phyloP scores from a whole-genome alignment of 2,888 invertebrate species.

The Anarsia innoxiella region DNA sequence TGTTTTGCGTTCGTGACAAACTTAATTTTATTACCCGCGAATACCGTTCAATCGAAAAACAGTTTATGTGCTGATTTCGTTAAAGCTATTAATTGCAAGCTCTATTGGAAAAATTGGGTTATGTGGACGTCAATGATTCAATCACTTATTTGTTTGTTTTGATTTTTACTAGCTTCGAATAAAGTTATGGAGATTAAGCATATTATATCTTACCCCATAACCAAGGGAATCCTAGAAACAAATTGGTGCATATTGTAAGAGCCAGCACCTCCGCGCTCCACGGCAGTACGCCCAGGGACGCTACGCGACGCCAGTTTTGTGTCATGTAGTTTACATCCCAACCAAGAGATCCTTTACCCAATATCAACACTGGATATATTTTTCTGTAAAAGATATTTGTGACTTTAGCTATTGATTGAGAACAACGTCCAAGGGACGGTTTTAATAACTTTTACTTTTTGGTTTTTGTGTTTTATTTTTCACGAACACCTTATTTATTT shows the following conservation, averaged over 20 bases:
- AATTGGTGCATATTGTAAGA: conserved; percentile 43
- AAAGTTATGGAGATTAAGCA: too few relatives aligned
- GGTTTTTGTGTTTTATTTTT: too few relatives aligned
- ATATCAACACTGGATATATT: conserved; percentile 59
- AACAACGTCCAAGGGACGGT: too few relatives aligned
- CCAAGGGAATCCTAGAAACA: conserved; percentile 53
- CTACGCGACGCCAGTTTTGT: conserved; percentile 45
- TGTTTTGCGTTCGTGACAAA: conserved; percentile 44
- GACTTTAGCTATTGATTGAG: too few relatives aligned
- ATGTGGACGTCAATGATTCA: too few relatives aligned
- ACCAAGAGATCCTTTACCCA: conserved; percentile 58
- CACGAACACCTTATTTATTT: too few relatives aligned
- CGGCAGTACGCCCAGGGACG: conserved; percentile 49
- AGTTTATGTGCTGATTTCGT: conserved; percentile 15
- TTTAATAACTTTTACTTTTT: too few relatives aligned
- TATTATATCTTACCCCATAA: conserved; percentile 64
- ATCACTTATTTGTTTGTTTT: too few relatives aligned
- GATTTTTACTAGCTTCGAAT: too few relatives aligned
- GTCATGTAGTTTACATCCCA: conserved; percentile 55
- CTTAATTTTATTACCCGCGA: conserved; percentile 40
- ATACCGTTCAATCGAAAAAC: conserved; percentile 19
- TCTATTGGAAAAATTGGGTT: too few relatives aligned
- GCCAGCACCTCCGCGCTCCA: conserved; percentile 52
- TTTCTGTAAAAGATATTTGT: conserved; percentile 40
- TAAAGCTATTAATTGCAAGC: conserved; percentile 5